Evolutionary conservation across 2,888 invertebrate species (phyloP), one percentile per base, ranked within the genome.

Genomic region (Sipha maydis): DNA sequence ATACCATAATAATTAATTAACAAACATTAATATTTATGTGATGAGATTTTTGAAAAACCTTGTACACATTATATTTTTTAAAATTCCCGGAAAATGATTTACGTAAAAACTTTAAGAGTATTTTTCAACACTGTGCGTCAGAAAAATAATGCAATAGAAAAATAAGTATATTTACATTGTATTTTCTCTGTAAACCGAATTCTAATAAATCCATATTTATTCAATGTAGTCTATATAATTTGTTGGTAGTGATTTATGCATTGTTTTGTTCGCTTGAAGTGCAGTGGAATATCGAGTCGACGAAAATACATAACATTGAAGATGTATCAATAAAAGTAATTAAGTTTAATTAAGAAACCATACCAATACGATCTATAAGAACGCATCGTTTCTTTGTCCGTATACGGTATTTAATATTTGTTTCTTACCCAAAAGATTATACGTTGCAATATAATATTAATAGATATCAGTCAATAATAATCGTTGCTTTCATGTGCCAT

Each of bases 171-270:
- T 34, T 61, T 31, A 8, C 3, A 71, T 69, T 31, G 69, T 82
- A 71, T 71, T 48, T 82, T 69, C 48, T 25, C 28, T 48, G 14
- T 48, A 82, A 69, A 82, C 69, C 78, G 56, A 78, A 28, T 54
- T 21, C 14, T 7, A 69, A 21, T 31, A 82, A 82, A 82, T 82
- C 41, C 21, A 69, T 69, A 82, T 82, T 69, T 82, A 82, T 71
- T 41, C 69, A 48, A 31, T 14, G 31, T 31, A 28, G 19, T 17
- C 3, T 28, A 69, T 28, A 69, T 31, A 31, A 7, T 5, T 82
- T 69, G 25, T 48, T 48, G 69, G 28, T 48, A 14, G 41, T 3
- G 48, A 48, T 21, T 48, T 82, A 21, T 31, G 17, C n/a, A 11
- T 69, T 11, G 5, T 61, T 61, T 69, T 28, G 25, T 69, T 69